Evolutionary conservation across 2,888 invertebrate species (phyloP).

Genomic region (Cryptops parisi): DNA sequence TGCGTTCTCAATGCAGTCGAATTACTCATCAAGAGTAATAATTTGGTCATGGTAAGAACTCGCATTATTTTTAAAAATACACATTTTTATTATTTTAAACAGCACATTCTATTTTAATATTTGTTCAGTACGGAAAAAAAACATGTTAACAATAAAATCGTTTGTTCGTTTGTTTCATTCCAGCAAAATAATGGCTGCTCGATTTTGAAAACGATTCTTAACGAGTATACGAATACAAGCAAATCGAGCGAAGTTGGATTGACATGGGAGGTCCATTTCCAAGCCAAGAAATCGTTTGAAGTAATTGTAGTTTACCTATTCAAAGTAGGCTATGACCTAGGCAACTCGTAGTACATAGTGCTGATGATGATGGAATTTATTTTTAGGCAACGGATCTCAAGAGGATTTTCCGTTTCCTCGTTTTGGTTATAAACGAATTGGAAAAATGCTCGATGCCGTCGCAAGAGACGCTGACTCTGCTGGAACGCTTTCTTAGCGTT

Average conservation of each 20-base stretch:
- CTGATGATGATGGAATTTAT: slow-evolving; percentile 15
- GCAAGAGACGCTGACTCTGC: slow-evolving; percentile 40
- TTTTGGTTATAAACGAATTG: slow-evolving; percentile 46
- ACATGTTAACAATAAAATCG: too few relatives aligned
- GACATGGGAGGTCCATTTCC: slow-evolving; percentile 74
- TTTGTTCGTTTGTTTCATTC: too few relatives aligned
- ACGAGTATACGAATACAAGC: slow-evolving; percentile 72
- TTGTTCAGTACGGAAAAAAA: too few relatives aligned
- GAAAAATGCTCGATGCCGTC: slow-evolving; percentile 36
- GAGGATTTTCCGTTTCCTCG: slow-evolving; percentile 58
- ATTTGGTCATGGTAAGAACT: slow-evolving; percentile 43
- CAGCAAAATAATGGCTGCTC: slow-evolving; percentile 73
- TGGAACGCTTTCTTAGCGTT: slow-evolving; percentile 56
- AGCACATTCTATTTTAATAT: too few relatives aligned
- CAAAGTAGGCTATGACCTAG: too few relatives aligned
- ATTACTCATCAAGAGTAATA: slow-evolving; percentile 53
- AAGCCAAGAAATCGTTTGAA: slow-evolving; percentile 73
- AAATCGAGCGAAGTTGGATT: slow-evolving; percentile 75
- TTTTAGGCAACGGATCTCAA: slow-evolving; percentile 50
- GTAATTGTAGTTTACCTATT: too few relatives aligned
- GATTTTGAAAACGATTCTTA: slow-evolving; percentile 64
- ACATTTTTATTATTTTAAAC: too few relatives aligned
- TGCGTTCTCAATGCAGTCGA: slow-evolving; percentile 57
- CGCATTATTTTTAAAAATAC: slow-evolving; percentile 17
- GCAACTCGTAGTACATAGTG: too few relatives aligned